A percentile compares a stretch with the other conserved stretches of the same genome.
These are phyloP conservation scores for Parelbella ahira DNA, from an alignment of 2,888 invertebrate genomes.

Conservation along the genomic window DNA sequence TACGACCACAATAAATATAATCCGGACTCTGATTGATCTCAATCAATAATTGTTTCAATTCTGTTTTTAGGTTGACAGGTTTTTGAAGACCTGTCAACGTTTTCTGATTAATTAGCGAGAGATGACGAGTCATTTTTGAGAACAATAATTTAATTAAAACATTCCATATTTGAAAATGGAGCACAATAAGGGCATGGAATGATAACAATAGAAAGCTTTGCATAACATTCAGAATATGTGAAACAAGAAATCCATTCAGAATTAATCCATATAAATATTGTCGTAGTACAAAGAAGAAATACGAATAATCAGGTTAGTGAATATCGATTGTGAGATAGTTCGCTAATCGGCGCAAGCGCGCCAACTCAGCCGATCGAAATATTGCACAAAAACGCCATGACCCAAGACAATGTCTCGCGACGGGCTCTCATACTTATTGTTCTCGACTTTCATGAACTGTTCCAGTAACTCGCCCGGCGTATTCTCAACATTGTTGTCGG, in stretches of 20 bases:
- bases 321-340: conserved; percentile 24
- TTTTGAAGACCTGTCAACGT: conserved; percentile 17
- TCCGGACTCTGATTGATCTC: conserved; percentile 52
- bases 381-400: conserved; percentile 51
- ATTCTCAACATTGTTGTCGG: conserved; percentile 71
- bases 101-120: conserved; percentile 14
- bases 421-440: conserved; percentile 64
- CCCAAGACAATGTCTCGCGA: conserved; percentile 54
- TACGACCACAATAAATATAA: conserved; percentile 63
- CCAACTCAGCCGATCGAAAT: conserved; percentile 37
- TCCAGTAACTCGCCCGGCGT: conserved; percentile 38
- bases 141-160: conserved; percentile 13
- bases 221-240: not conserved
- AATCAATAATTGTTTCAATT: conserved; percentile 38
- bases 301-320: conserved; percentile 22
- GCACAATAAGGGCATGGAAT: conserved; percentile 11
- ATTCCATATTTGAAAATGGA: conserved; percentile 9
- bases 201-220: conserved; percentile 6
- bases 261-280: conserved; percentile 4
- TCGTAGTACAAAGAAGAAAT: conserved; percentile 3
- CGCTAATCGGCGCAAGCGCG: conserved; percentile 27
- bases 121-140: conserved; percentile 20
- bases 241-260: conserved; percentile 1
- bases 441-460: conserved; percentile 67
- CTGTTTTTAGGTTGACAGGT: conserved; percentile 15